phyloP scores from a whole-genome alignment of 2,797 vertebrate species.

The Chelon auratus region DNA sequence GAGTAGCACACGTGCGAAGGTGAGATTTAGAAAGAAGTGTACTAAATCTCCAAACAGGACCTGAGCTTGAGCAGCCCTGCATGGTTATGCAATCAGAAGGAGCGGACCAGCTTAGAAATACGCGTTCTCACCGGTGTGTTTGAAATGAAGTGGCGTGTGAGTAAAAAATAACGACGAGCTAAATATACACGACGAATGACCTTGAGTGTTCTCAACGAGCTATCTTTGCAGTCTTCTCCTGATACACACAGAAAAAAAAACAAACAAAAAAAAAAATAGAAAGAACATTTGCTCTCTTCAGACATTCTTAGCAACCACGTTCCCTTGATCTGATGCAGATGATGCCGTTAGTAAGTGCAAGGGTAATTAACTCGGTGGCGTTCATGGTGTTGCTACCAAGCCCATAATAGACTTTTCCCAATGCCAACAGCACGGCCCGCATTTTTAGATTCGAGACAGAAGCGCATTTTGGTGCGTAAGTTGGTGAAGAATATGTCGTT shows the following conservation, averaged over 20 bases:
- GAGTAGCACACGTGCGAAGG: slow-evolving; percentile 56
- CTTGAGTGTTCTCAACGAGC: slow-evolving; percentile 66
- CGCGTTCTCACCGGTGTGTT: slow-evolving; percentile 50
- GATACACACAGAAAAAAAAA: not conserved
- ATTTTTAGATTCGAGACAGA: not conserved
- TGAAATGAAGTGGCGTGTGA: slow-evolving; percentile 43
- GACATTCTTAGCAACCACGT: slow-evolving; percentile 19
- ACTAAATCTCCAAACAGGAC: slow-evolving; percentile 41
- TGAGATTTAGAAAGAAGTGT: slow-evolving; percentile 17
- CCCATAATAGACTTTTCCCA: slow-evolving; percentile 42
- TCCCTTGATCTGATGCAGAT: slow-evolving; percentile 54
- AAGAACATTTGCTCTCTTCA: slow-evolving; percentile 15
- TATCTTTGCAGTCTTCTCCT: slow-evolving; percentile 49
- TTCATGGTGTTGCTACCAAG: not conserved
- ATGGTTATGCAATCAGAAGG: slow-evolving; percentile 70
- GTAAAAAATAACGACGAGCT: slow-evolving; percentile 69
- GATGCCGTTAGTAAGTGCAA: slow-evolving; percentile 25
- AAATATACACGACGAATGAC: slow-evolving; percentile 70
- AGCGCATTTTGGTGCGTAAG: not conserved
- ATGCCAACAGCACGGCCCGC: slow-evolving; percentile 37
- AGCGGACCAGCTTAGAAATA: slow-evolving; percentile 54
- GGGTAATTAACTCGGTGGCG: slow-evolving; percentile 10
- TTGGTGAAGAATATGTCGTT: not conserved
- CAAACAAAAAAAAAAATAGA: slow-evolving; percentile 4
- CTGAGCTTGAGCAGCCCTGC: slow-evolving; percentile 32